phyloP scores from a whole-genome alignment of 2,113 vertebrate genomes.

The Podocnemis expansa region DNA sequence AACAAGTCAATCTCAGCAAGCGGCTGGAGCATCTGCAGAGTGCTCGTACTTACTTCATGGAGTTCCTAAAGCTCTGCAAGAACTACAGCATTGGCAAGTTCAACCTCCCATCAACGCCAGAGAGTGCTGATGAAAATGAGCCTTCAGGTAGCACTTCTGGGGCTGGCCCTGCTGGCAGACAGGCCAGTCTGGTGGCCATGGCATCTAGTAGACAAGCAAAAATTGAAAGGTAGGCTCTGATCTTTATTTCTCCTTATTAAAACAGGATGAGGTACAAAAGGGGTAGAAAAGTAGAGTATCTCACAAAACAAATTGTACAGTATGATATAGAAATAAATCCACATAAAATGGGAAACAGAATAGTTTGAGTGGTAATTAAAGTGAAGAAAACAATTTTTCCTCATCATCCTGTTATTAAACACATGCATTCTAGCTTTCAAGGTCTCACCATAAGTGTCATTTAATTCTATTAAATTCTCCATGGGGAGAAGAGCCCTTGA shows the following conservation, averaged over 20 bases:
- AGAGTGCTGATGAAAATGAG: neutral
- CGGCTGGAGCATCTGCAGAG: constrained; percentile 81
- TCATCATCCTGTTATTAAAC: accelerated
- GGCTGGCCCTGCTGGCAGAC: neutral
- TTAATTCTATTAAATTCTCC: accelerated
- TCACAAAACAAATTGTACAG: neutral
- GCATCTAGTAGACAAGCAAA: constrained; percentile 88
- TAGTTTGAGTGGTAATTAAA: neutral
- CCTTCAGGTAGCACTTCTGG: accelerated
- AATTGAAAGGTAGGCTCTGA: constrained; percentile 83
- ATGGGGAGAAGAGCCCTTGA: neutral
- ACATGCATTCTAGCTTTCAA: accelerated
- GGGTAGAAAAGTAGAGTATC: neutral
- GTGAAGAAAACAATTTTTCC: neutral
- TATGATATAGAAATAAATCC: neutral
- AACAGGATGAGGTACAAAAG: neutral
- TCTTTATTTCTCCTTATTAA: neutral
- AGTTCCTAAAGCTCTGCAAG: constrained; percentile 84
- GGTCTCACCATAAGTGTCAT: accelerated
- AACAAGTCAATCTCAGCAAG: constrained; percentile 78
- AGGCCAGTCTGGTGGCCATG: constrained; percentile 83
- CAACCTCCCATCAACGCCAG: constrained; percentile 70
- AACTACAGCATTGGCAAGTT: constrained; percentile 82
- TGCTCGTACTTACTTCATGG: constrained; percentile 82
- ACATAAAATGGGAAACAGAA: neutral